Evolutionary conservation across 2,113 vertebrate genomes (phyloP).

Genomic region (Dipodomys stephensi): DNA sequence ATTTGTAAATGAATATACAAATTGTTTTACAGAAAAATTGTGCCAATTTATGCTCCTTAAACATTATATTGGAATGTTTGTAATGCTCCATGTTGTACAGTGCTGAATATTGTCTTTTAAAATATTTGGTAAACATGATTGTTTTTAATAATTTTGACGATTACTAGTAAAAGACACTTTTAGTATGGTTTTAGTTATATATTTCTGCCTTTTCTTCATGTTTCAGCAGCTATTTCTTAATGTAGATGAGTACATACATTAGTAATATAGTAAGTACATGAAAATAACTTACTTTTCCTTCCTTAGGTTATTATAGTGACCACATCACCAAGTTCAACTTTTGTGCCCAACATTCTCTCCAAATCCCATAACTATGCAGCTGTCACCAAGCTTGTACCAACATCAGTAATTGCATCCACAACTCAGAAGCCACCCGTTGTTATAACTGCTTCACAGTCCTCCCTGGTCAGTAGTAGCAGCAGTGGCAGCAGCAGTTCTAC

Average conservation of each 20-base stretch:
- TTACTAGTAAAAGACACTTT: constrained; percentile 29
- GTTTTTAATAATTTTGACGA: constrained; percentile 46
- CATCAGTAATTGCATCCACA: constrained; percentile 91
- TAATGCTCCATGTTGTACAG: background rate
- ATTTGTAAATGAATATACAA: constrained; percentile 45
- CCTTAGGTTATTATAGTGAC: constrained; percentile 98
- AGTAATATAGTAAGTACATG: constrained; percentile 17
- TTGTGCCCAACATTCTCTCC: constrained; percentile 99
- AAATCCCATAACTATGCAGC: constrained; percentile 98
- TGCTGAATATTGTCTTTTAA: constrained; percentile 48
- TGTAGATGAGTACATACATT: constrained; percentile 25
- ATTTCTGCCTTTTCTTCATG: constrained; percentile 66
- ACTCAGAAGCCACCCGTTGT: constrained; percentile 96
- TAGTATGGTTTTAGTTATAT: constrained; percentile 47
- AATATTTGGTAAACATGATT: constrained; percentile 51
- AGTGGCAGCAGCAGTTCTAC: constrained; percentile 85
- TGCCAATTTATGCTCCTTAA: constrained; percentile 22
- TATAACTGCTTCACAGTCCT: constrained; percentile 91
- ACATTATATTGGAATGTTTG: constrained; percentile 37
- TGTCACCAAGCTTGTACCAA: constrained; percentile 94
- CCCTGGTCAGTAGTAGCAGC: constrained; percentile 84
- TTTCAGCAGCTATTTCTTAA: constrained; percentile 67
- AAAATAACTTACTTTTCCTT: constrained; percentile 78
- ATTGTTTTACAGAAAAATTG: constrained; percentile 48
- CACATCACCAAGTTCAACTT: constrained; percentile 97